phyloP scores from a whole-genome alignment of 2,797 vertebrate species.

The Picus viridis region DNA sequence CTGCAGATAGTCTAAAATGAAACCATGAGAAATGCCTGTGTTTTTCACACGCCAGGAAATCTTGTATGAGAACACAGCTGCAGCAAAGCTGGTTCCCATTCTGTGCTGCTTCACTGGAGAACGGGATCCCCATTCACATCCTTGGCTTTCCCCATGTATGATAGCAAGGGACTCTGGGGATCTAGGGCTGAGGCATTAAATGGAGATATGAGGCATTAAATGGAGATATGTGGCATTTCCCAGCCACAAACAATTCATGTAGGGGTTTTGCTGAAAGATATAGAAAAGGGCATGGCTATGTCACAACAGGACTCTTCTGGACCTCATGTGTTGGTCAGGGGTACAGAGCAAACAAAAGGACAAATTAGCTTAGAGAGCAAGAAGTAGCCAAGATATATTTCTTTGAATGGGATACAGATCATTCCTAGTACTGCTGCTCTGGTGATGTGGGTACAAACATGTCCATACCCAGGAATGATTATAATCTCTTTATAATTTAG shows the following conservation, averaged over 20 bases:
- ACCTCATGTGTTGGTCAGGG: background rate
- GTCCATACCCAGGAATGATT: background rate
- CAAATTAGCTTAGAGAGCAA: background rate
- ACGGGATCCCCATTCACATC: background rate
- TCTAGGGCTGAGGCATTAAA: background rate
- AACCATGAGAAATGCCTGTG: background rate
- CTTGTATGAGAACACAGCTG: conserved; percentile 19
- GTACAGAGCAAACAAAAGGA: background rate
- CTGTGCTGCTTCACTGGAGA: background rate
- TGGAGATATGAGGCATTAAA: background rate
- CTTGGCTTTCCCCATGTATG: background rate
- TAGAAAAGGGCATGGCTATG: background rate
- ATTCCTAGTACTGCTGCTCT: background rate
- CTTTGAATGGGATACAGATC: background rate
- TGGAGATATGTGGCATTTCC: background rate
- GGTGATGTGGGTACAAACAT: background rate
- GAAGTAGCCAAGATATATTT: background rate
- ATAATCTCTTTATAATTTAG: background rate
- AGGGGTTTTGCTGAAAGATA: background rate
- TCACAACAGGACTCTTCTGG: background rate
- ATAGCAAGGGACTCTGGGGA: background rate
- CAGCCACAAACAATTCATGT: fast-evolving
- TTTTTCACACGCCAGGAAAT: background rate
- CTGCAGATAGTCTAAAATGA: background rate
- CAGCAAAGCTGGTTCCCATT: background rate